Conservation (phyloP, 2,797 vertebrate species). For the Acrossocheilus fasciatus region DNA sequence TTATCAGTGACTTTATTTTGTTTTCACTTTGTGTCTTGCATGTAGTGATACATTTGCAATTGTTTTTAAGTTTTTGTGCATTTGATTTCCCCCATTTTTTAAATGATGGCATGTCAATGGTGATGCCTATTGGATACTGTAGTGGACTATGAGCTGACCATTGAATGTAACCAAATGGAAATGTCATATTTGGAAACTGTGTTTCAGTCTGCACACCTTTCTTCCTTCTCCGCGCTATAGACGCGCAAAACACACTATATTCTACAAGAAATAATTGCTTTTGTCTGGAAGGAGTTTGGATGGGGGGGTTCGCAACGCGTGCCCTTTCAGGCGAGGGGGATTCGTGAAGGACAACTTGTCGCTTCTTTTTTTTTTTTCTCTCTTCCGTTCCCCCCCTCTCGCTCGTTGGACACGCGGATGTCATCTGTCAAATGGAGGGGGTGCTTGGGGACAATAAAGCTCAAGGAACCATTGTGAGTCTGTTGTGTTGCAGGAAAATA, state of each 20-base stretch:
- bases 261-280: conserved; percentile 96
- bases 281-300: conserved; percentile 93
- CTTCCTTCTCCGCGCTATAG: conserved; percentile 58
- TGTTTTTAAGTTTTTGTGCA: not conserved
- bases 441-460: conserved; percentile 59
- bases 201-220: conserved; percentile 67
- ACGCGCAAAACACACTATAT: conserved; percentile 79
- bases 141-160: conserved; percentile 16
- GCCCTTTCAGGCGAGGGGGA: conserved; percentile 71
- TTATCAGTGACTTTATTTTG: not conserved
- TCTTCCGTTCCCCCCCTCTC: conserved; percentile 47
- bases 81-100: not conserved
- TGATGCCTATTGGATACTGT: not conserved
- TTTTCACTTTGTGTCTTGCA: not conserved
- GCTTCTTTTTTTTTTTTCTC: conserved; percentile 69
- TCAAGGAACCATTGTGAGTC: conserved; percentile 68
- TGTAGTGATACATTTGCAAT: not conserved
- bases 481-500: conserved; percentile 67
- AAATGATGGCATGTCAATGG: not conserved
- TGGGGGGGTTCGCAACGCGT: conserved; percentile 74
- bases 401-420: conserved; percentile 76
- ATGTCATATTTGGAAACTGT: conserved; percentile 46
- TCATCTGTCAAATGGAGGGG: conserved; percentile 79
- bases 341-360: conserved; percentile 81
- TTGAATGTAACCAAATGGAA: conserved; percentile 37